phyloP scores from a whole-genome alignment of 2,888 invertebrate species.

The Amblyjoppa proteus region DNA sequence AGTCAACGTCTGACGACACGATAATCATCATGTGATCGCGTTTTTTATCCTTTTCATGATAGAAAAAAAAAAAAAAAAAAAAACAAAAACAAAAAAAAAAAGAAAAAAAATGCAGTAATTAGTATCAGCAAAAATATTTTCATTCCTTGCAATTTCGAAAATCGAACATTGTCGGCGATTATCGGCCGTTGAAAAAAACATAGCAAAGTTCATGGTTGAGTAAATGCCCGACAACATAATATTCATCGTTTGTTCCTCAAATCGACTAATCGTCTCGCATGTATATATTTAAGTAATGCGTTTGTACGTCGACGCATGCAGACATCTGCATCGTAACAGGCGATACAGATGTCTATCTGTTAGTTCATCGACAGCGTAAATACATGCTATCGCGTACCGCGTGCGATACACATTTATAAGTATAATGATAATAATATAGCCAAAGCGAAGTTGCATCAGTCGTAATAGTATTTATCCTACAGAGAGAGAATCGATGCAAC shows the following conservation, averaged over 20 bases:
- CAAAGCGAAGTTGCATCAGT: background rate
- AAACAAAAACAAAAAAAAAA: too few relatives aligned
- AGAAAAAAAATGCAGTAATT: too few relatives aligned
- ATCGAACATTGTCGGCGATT: background rate
- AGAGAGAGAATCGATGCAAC: conserved; percentile 1
- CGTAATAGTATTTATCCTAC: conserved; percentile 1
- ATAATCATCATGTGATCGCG: too few relatives aligned
- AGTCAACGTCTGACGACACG: too few relatives aligned
- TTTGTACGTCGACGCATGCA: background rate
- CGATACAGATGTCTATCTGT: background rate
- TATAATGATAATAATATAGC: background rate
- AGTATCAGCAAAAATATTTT: too few relatives aligned
- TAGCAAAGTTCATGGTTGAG: background rate
- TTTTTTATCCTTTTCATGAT: too few relatives aligned
- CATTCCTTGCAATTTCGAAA: background rate
- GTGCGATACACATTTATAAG: background rate
- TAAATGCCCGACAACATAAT: conserved; percentile 5
- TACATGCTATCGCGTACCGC: background rate
- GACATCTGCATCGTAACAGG: background rate
- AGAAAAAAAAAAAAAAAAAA: background rate
- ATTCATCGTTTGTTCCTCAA: conserved; percentile 54
- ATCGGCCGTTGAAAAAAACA: background rate
- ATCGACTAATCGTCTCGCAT: conserved; percentile 19
- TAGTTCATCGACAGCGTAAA: background rate
- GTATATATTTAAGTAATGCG: background rate